Evolutionary conservation across 64 coral and sea anemone species (phyloP), one percentile per base, ranked within the genome.

Genomic region (Pachyseris speciosa): DNA sequence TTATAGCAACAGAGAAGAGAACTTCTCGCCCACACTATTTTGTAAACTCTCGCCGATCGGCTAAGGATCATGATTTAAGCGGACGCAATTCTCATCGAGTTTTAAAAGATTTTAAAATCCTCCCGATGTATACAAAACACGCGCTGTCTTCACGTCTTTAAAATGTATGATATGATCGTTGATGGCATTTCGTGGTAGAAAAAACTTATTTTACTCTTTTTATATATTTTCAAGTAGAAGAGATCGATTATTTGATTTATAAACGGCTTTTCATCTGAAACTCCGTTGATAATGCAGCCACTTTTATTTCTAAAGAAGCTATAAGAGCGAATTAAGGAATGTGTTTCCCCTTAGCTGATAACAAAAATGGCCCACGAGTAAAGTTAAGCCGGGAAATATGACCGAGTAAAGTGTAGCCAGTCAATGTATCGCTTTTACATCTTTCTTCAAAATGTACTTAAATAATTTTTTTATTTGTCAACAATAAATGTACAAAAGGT

Each of bases 1-100:
- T 81, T 81, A 81, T 81, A 81, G 77, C 52, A 81, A 81, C 77
- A 61, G 36, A 71, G 58, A 76, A 31, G 44, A 30, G 33, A 63
- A 22, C 73, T 63, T 24, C 20, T 61, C 52, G 49, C 60, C 51
- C 52, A 61, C 63, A 37, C 33, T 25, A 61, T 81, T 57, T n/a
- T n/a, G n/a, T n/a, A n/a, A n/a, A n/a, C n/a, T n/a, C n/a, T n/a
- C n/a, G n/a, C n/a, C n/a, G n/a, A n/a, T n/a, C n/a, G n/a, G n/a
- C n/a, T n/a, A n/a, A n/a, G n/a, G n/a, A n/a, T n/a, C n/a, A n/a
- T n/a, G n/a, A n/a, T n/a, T n/a, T n/a, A n/a, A n/a, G n/a, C n/a
- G n/a, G n/a, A n/a, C n/a, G n/a, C n/a, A n/a, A n/a, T n/a, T n/a
- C n/a, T n/a, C n/a, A 61, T 61, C 58, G 3, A 5, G 4, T 27